phyloP scores from a whole-genome alignment of 1,140 invertebrate genomes.

The Campodea augens region DNA sequence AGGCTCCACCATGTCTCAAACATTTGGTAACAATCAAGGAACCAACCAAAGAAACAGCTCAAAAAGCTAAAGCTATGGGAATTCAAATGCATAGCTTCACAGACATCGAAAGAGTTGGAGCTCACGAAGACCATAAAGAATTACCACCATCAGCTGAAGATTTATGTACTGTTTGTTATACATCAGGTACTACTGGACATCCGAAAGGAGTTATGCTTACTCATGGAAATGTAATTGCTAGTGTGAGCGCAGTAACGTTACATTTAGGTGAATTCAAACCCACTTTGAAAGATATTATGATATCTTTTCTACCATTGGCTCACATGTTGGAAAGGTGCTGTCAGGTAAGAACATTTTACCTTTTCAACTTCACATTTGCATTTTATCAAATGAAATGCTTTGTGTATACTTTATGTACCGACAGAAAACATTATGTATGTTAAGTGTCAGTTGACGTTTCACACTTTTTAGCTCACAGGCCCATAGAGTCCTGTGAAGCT shows the following conservation, averaged over 20 bases:
- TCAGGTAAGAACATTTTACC: no score
- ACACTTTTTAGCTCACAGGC: no score
- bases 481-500: no score
- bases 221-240: constrained; percentile 78
- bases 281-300: constrained; percentile 53
- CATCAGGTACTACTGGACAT: constrained; percentile 92
- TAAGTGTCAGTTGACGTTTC: no score
- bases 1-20: constrained; percentile 59
- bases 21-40: constrained; percentile 62
- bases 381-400: no score
- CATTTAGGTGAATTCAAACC: constrained; percentile 65
- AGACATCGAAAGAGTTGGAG: constrained; percentile 67
- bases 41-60: constrained; percentile 48
- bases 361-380: no score
- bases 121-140: constrained; percentile 53
- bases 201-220: constrained; percentile 95
- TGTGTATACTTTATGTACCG: no score
- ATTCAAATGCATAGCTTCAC: constrained; percentile 65
- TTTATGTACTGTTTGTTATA: constrained; percentile 86
- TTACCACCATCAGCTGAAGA: constrained; percentile 68
- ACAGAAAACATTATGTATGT: no score
- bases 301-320: constrained; percentile 88
- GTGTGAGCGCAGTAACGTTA: constrained; percentile 52
- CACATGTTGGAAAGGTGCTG: constrained; percentile 91
- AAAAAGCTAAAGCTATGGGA: constrained; percentile 55